phyloP scores from a whole-genome alignment of 2,888 invertebrate species.

The Melinaea marsaeus region DNA sequence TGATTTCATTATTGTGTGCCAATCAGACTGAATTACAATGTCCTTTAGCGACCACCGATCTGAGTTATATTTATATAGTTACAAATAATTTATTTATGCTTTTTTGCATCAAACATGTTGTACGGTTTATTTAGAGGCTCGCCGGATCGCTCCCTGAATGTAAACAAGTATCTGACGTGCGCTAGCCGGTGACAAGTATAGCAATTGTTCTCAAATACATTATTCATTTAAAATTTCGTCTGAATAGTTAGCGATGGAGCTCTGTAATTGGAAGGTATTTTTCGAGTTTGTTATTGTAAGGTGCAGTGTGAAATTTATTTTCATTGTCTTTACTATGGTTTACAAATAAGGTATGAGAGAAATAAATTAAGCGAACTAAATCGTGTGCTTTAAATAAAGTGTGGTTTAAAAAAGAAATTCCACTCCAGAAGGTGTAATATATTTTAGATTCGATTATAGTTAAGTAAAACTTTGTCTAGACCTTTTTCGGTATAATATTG shows the following conservation, averaged over 20 bases:
- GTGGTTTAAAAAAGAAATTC: no score
- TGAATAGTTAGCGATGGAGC: conserved; percentile 3
- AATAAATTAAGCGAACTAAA: no score
- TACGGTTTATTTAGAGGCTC: conserved; percentile 63
- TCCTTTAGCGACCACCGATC: conserved; percentile 72
- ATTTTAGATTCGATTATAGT: no score
- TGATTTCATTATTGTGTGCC: conserved; percentile 79
- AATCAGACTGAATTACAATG: conserved; percentile 78
- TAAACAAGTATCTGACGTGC: conserved; percentile 59
- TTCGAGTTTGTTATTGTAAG: neutral
- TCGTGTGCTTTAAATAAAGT: no score
- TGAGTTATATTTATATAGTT: conserved; percentile 65
- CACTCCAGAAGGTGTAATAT: no score
- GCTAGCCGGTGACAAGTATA: conserved; percentile 26
- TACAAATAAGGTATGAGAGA: neutral
- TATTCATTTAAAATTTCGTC: conserved; percentile 22
- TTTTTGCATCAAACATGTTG: conserved; percentile 65
- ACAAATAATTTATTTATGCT: conserved; percentile 68
- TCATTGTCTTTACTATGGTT: neutral
- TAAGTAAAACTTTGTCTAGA: no score
- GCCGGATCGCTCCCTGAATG: conserved; percentile 54
- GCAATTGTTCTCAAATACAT: conserved; percentile 26
- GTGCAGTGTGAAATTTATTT: conserved; percentile 2
- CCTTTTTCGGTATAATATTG: no score
- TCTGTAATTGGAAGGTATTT: conserved; percentile 3